These are phyloP conservation scores for Gallinago media DNA, from an alignment of 2,113 vertebrate genomes.

Conservation along the genomic window DNA sequence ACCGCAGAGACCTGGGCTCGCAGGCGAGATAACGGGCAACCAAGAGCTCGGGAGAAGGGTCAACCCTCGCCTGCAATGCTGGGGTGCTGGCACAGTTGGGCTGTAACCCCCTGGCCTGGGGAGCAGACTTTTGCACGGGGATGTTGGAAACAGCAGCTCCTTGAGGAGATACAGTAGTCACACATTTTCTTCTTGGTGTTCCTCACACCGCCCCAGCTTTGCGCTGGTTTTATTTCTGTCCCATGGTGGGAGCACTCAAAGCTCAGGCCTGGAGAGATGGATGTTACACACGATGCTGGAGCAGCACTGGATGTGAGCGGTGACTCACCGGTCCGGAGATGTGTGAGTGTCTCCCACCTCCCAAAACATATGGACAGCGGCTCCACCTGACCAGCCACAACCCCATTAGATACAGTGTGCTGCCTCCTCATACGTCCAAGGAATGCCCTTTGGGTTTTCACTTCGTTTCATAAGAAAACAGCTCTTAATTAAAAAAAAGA, in stretches of 20 bases:
- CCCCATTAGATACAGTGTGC: neutral
- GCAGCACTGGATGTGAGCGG: neutral
- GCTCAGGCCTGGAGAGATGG: neutral
- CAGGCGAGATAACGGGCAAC: neutral
- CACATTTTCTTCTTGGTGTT: neutral
- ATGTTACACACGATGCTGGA: neutral
- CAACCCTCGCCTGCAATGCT: neutral
- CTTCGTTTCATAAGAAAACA: neutral
- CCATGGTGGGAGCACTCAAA: rapidly evolving
- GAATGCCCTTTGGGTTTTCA: neutral
- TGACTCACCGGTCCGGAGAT: neutral
- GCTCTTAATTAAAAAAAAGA: neutral
- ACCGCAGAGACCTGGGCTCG: neutral
- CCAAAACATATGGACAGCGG: rapidly evolving
- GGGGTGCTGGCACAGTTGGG: rapidly evolving
- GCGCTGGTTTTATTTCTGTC: neutral
- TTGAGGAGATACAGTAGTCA: neutral
- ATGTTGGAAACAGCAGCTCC: neutral
- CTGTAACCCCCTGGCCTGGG: neutral
- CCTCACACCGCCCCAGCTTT: neutral
- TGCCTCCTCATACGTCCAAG: neutral
- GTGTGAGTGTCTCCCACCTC: neutral
- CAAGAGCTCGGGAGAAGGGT: neutral
- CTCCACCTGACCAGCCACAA: rapidly evolving
- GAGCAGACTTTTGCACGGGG: neutral